These are phyloP conservation scores for Acrocephalus arundinaceus DNA, from an alignment of 2,113 vertebrate genomes.

Conservation along the genomic window DNA sequence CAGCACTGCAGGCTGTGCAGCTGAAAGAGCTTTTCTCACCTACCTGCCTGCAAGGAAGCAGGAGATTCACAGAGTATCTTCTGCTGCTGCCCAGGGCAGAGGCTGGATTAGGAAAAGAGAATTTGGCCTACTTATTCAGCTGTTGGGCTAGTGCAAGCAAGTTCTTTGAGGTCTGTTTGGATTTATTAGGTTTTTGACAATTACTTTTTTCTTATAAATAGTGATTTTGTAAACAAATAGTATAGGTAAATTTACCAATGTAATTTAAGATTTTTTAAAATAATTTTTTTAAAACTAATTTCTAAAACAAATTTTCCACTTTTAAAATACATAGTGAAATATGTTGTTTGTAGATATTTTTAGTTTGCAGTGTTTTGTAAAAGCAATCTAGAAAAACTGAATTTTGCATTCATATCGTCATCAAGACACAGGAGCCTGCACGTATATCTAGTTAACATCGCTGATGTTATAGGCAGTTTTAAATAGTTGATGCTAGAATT, in stretches of 20 bases:
- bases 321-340: background rate
- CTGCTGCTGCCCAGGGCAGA: background rate
- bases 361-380: background rate
- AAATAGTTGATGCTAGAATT: background rate
- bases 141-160: background rate
- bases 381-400: background rate
- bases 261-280: background rate
- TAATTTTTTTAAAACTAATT: too few relatives aligned
- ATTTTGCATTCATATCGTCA: background rate
- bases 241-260: background rate
- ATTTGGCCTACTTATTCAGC: background rate
- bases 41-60: background rate
- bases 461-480: background rate
- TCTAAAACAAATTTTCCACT: background rate
- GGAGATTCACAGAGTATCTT: background rate
- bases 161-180: background rate
- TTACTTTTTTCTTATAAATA: background rate
- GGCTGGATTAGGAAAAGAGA: background rate
- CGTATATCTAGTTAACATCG: background rate
- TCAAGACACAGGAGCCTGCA: background rate
- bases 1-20: background rate
- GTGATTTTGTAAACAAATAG: background rate
- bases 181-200: background rate
- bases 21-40: background rate
- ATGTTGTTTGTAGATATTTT: background rate